Conservation (phyloP, 2,888 invertebrate genomes). For the Pyralis farinalis region DNA sequence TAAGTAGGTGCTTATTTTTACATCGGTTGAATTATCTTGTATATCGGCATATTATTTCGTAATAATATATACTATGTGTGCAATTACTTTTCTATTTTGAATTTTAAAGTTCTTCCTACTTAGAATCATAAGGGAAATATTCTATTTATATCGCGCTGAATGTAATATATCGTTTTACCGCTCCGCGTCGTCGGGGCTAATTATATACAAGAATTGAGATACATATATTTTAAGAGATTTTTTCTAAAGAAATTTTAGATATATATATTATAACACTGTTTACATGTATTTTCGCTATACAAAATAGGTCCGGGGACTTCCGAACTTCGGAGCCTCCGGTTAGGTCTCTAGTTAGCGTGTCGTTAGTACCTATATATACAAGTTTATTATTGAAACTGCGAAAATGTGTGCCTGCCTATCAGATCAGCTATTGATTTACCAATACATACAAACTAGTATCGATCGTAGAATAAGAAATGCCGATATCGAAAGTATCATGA, state of each 20-base stretch:
- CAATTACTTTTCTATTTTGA: slow-evolving; percentile 70
- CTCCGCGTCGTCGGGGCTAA: slow-evolving; percentile 43
- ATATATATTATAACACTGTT: slow-evolving; percentile 56
- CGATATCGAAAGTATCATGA: slow-evolving; percentile 41
- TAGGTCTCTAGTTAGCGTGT: slow-evolving; percentile 42
- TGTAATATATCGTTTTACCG: slow-evolving; percentile 53
- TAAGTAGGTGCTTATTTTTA: slow-evolving; percentile 4
- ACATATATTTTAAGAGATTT: slow-evolving; percentile 80
- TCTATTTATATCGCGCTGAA: slow-evolving; percentile 69
- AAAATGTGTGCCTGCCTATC: slow-evolving; percentile 56
- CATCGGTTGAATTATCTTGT: slow-evolving; percentile 20
- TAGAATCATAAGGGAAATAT: slow-evolving; percentile 60
- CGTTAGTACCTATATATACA: slow-evolving; percentile 36
- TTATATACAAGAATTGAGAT: slow-evolving; percentile 59
- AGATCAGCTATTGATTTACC: slow-evolving; percentile 53
- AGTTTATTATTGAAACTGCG: slow-evolving; percentile 42
- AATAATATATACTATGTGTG: slow-evolving; percentile 64
- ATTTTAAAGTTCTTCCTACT: slow-evolving; percentile 72
- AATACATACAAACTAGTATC: slow-evolving; percentile 50
- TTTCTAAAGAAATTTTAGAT: slow-evolving; percentile 69
- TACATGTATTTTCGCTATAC: slow-evolving; percentile 69
- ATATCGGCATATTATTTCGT: slow-evolving; percentile 37
- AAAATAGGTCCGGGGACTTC: slow-evolving; percentile 39
- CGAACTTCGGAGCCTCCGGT: background rate
- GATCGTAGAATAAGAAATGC: slow-evolving; percentile 33